Evolutionary conservation across 2,797 vertebrate species (phyloP).

Genomic region (Protosalanx chinensis): DNA sequence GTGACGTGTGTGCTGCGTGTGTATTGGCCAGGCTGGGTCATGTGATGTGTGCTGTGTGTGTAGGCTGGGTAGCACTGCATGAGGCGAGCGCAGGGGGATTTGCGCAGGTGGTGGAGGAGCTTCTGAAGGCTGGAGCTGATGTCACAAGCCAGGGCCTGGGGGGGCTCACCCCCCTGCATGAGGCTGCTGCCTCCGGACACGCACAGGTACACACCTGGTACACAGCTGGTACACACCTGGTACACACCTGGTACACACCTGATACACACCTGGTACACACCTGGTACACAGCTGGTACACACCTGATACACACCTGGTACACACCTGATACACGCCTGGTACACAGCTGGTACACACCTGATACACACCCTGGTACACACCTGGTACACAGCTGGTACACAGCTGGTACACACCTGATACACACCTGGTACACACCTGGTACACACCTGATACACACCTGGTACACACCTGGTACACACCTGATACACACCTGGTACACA

Average conservation of each 20-base stretch:
- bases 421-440: no score
- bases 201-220: conserved; percentile 70
- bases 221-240: no score
- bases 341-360: no score
- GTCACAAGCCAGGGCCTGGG: conserved; percentile 68
- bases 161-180: conserved; percentile 77
- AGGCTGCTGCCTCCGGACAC: conserved; percentile 69
- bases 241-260: no score
- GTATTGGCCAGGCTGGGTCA: conserved; percentile 72
- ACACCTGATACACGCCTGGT: background rate
- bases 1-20: background rate
- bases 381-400: no score
- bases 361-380: no score
- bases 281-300: background rate
- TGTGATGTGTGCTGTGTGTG: background rate
- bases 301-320: background rate
- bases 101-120: conserved; percentile 69
- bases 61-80: conserved; percentile 87
- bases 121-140: conserved; percentile 79
- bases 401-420: no score
- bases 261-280: no score
- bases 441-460: no score
- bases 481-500: no score
- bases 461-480: no score
- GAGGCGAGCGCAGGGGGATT: conserved; percentile 70